Base-by-base conservation (phyloP, 2,888 invertebrate genomes). In the Tricholauxania praeusta region DNA sequence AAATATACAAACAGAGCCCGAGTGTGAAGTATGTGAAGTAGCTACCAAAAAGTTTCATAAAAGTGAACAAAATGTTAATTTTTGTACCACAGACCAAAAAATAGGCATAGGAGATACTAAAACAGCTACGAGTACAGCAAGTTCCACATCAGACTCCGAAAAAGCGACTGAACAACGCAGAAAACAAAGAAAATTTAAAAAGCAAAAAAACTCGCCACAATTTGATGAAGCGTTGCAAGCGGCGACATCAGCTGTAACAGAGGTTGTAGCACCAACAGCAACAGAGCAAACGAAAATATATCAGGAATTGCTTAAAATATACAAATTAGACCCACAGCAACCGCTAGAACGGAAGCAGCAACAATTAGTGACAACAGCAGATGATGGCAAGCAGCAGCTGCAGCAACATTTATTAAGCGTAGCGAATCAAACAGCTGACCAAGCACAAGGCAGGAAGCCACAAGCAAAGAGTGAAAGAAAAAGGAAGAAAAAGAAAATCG, bases 101-200 rank as follows among this genome's bases (percentile, higher is more conserved):
- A 17, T 39, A 3, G n/a, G 62, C 39, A 39, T 39, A 7, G 39
- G 39, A 6, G 39, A 39, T 10, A 39, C 10, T 39, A 39, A 39
- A 6, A 39, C 39, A 10, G 39, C 39, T 8, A 39, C n/a, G n/a
- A n/a, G n/a, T n/a, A n/a, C 7, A 1, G 7, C 39, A 39, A 39
- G 39, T 39, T 48, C 19, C 17, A 47, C 32, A n/a, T 12, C 39
- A 1, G 47, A 19, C 39, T 32, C 10, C 19, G 64, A 19, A 51
- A 32, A 51, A 51, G 64, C 49, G 49, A 51, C 64, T 22, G 51
- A 65, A 28, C 64, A 65, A 51, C 64, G 51, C 7, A 49, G 64
- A 32, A 49, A 51, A 6, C 64, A 65, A 32, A 49, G 22, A n/a
- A 49, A 52, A 32, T 65, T 65, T n/a, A 17, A 51, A 12, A 17